A percentile compares a stretch with the other conserved stretches of the same genome.
phyloP scores from a whole-genome alignment of 2,888 invertebrate species.

The Drosophila stalkeri region DNA sequence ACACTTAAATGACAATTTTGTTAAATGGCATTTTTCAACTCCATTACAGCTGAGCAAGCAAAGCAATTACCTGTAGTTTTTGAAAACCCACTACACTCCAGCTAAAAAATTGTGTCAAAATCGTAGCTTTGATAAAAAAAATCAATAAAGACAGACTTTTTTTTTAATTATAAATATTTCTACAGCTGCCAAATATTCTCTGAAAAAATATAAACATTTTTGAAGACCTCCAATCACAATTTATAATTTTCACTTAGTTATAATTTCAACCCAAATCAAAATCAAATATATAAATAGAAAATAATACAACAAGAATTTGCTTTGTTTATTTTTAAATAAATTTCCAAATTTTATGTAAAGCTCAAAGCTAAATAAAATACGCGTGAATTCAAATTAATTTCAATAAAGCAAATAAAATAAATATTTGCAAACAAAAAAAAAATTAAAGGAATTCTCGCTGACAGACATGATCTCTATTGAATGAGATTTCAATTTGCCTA shows the following conservation, averaged over 20 bases:
- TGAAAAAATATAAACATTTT: too few relatives aligned
- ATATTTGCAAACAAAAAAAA: background rate
- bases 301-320: too few relatives aligned
- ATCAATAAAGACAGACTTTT: background rate
- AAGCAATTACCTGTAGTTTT: background rate
- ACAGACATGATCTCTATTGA: background rate
- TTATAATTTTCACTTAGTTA: too few relatives aligned
- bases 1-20: slow-evolving; percentile 1
- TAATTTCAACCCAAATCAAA: too few relatives aligned
- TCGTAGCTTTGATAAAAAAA: too few relatives aligned
- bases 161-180: too few relatives aligned
- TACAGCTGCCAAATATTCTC: too few relatives aligned
- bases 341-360: background rate
- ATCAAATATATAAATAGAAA: too few relatives aligned
- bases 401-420: background rate
- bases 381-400: background rate
- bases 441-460: background rate
- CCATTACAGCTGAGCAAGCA: background rate
- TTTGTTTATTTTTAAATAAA: too few relatives aligned
- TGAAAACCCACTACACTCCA: too few relatives aligned
- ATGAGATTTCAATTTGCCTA: slow-evolving; percentile 12
- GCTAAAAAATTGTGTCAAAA: too few relatives aligned
- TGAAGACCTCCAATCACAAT: too few relatives aligned
- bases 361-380: background rate
- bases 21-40: background rate